Base-by-base conservation (phyloP, 2,888 invertebrate genomes). In the Cheilosia pagana region DNA sequence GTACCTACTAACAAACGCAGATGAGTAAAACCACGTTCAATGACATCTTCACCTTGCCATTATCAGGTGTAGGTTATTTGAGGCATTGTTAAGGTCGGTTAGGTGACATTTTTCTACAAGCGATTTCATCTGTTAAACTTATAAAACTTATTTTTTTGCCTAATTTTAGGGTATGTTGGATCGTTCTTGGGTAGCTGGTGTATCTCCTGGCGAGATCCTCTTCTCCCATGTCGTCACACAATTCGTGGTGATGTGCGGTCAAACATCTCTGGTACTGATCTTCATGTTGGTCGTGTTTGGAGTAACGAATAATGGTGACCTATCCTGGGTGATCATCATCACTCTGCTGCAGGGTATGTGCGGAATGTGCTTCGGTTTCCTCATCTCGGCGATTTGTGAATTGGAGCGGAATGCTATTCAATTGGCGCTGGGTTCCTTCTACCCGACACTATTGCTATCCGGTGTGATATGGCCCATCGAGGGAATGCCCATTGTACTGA, bases 391-490 rank as follows among this genome's bases (percentile, higher is more conserved):
- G 0, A 95, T 98, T 45, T 98, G 98, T 92, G 97, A 97, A 90
- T 93, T 98, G 86, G 98, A 98, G 91, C 94, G 97, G 59, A 97
- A 98, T 92, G 98, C 98, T 48, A 98, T 98, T 90, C 98, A 98
- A 89, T 92, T 98, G 87, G 97, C 98, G 0, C 93, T 98, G 19
- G 98, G 98, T 57, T 98, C 98, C 53, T 98, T 98, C 93, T 98
- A 98, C 92, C 98, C 98, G 21, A 98, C 98, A 19, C 93, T 98
- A 21, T 93, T 98, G 75, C 94, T 98, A 57, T 97, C 97, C 88
- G 98, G 98, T 72, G 98, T 98, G 45, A 97, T 98, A 89, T 98
- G 98, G 98, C 98, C 98, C 77, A 95, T 98, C 85, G 98, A 98
- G 91, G 98, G 98, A 74, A 98, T 98, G 97, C 98, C 98, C 2